Base-by-base conservation (phyloP, 2,888 invertebrate species). In the Himalopsyche kuldschensis region DNA sequence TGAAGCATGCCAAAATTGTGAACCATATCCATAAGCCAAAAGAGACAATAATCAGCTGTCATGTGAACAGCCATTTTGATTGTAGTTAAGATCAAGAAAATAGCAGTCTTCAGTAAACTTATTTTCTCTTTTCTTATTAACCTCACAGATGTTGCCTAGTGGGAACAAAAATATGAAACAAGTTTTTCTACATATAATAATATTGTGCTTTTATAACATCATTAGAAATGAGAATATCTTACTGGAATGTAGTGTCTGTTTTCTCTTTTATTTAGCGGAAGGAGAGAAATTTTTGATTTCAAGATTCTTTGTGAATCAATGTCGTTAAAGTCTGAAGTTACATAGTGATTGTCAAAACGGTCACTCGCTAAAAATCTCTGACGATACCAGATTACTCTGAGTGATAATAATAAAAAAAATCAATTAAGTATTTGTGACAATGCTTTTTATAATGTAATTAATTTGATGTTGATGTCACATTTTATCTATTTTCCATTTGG, bases 31-130 rank as follows among this genome's bases (percentile, higher is more conserved):
- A 83, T 48, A 4, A 83, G 6, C 95, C 96, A 96, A 88, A 93
- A 97, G 0, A 97, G 90, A 30, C 94, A 93, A 88, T 95, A 96
- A 89, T 98, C 97, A 2, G 94, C 93, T 27, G 94, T 89, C 88
- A 97, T 94, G 87, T 96, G 95, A 76, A 95, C 93, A 32, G 93
- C 89, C 17, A 97, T 90, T 88, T 97, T 96, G 83, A 96, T 90
- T 0, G 94, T 93, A 0, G 95, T 93, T 20, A 95, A 90, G 0
- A 92, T 87, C 88, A 97, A 91, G 86, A 95, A 93, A 89, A 94
- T 89, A 88, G 93, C 81, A 88, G 91, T 76, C 76, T 47, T 79
- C 2, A 82, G 17, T 11, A 85, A 27, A 20, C 35, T 75, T 5
- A 82, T 30, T 31, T 82, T 87, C 85, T 91, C 91, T 6, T 80